A percentile compares a stretch with the other conserved stretches of the same genome.
Evolutionary conservation across 2,888 invertebrate species (phyloP).

Genomic region (Tenthredo livida): DNA sequence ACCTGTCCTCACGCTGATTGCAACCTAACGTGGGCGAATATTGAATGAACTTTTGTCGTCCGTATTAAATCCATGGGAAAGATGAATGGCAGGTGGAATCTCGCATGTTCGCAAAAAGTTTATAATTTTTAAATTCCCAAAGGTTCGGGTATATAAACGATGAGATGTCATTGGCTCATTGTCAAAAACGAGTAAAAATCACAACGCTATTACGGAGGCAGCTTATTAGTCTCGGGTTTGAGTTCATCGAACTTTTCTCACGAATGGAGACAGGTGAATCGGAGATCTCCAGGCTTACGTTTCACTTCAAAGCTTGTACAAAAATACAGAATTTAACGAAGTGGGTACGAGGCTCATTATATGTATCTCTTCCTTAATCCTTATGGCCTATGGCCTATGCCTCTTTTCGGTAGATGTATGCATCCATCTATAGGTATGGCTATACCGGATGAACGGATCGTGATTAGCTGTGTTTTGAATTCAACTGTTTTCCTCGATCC

Average conservation of each 20-base stretch:
- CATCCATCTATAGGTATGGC: not conserved
- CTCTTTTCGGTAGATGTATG: not conserved
- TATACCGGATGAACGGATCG: not conserved
- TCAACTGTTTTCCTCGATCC: not conserved
- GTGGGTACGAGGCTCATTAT: not conserved
- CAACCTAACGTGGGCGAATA: not conserved
- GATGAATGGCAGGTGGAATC: not conserved
- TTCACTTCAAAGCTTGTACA: slow-evolving; percentile 18
- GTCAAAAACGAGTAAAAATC: slow-evolving; percentile 41
- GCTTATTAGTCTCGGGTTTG: slow-evolving; percentile 47
- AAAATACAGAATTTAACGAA: slow-evolving; percentile 18
- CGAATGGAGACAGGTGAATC: slow-evolving; percentile 44
- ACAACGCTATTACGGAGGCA: slow-evolving; percentile 30
- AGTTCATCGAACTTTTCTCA: slow-evolving; percentile 50
- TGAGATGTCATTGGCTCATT: slow-evolving; percentile 19
- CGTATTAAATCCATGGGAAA: not conserved
- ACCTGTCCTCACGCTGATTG: slow-evolving; percentile 5
- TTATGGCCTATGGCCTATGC: not conserved
- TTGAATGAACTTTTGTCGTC: not conserved
- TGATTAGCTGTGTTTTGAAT: not conserved
- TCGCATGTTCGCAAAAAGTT: not conserved
- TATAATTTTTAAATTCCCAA: not conserved
- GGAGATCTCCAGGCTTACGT: not conserved
- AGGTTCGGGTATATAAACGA: not conserved
- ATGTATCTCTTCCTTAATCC: slow-evolving; percentile 1